These are phyloP conservation scores for Caenorhabditis sp. DNA, from an alignment of 2,888 invertebrate genomes.

Conservation along the genomic window DNA sequence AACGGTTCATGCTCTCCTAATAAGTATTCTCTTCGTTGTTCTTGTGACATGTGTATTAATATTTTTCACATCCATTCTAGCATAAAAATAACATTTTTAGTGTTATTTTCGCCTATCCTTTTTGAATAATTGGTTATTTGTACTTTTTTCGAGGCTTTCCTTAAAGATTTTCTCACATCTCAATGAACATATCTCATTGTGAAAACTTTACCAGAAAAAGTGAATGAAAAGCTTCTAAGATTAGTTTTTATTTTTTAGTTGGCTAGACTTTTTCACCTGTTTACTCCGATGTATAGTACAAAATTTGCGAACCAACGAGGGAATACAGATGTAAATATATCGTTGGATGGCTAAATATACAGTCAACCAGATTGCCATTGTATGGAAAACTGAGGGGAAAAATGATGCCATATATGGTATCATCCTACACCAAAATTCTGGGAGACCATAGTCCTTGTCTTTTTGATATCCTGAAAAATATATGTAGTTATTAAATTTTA, in stretches of 20 bases:
- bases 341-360: constrained; percentile 88
- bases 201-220: background rate
- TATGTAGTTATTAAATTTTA: background rate
- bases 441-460: constrained; percentile 58
- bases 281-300: constrained; percentile 74
- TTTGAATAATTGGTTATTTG: background rate
- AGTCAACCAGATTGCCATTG: constrained; percentile 91
- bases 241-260: background rate
- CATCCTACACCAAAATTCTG: constrained; percentile 71
- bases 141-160: background rate
- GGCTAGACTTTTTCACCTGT: constrained; percentile 45
- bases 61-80: background rate
- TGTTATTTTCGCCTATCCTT: background rate
- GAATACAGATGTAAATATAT: constrained; percentile 93
- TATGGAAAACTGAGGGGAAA: constrained; percentile 87
- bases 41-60: background rate
- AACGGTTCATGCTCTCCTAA: background rate
- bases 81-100: background rate
- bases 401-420: constrained; percentile 75
- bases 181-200: constrained; percentile 2
- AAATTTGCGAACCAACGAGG: constrained; percentile 83
- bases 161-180: background rate
- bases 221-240: background rate
- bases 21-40: background rate
- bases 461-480: constrained; percentile 54